These are phyloP conservation scores for Falco novaeseelandiae DNA, from an alignment of 2,797 vertebrate species.

Conservation along the genomic window DNA sequence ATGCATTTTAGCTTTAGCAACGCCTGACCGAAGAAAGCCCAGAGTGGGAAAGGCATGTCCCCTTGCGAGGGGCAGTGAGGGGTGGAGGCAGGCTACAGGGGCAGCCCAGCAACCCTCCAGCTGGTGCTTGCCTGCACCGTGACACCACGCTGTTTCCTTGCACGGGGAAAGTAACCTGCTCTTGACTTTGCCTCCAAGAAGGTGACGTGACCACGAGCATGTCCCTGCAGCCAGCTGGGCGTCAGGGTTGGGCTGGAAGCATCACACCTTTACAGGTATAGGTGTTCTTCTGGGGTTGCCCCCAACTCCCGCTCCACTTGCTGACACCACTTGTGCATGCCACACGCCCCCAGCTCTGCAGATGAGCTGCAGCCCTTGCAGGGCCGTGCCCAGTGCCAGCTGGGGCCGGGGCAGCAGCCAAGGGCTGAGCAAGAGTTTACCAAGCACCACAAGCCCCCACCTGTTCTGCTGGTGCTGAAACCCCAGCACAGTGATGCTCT, in stretches of 20 bases:
- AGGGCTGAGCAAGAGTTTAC: background rate
- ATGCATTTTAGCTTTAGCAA: background rate
- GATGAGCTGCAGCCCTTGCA: background rate
- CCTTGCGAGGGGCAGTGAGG: background rate
- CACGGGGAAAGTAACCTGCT: background rate
- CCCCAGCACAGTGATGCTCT: background rate
- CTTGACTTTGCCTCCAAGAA: background rate
- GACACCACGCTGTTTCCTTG: background rate
- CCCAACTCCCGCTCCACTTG: background rate
- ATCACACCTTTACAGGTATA: background rate
- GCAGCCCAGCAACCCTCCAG: background rate
- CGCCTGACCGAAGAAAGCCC: background rate
- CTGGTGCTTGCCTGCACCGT: rapidly evolving
- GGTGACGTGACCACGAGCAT: rapidly evolving
- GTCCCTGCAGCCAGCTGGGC: background rate
- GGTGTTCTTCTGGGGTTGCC: background rate
- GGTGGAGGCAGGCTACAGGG: background rate
- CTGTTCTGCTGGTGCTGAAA: background rate
- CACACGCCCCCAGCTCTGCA: background rate
- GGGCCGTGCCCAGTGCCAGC: background rate
- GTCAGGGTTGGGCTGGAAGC: background rate
- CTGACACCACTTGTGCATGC: rapidly evolving
- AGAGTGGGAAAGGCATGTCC: rapidly evolving
- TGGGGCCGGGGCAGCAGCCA: background rate
- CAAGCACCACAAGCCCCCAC: background rate